These are phyloP conservation scores for Scaptomyza parva DNA, from an alignment of 2,888 invertebrate species.

Conservation along the genomic window DNA sequence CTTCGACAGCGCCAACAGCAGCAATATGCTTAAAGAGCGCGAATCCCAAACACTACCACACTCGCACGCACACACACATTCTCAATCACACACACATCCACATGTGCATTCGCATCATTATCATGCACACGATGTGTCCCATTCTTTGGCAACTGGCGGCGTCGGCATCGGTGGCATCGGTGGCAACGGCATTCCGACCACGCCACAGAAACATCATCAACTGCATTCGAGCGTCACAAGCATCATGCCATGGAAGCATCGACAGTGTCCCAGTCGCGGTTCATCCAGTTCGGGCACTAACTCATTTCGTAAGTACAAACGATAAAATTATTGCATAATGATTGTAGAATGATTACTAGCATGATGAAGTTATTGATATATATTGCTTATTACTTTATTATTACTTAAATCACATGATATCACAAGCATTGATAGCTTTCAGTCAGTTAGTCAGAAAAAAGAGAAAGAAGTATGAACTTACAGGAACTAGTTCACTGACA, in stretches of 20 bases:
- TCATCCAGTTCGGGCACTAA: slow-evolving; percentile 85
- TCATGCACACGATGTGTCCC: slow-evolving; percentile 62
- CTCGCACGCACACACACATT: slow-evolving; percentile 16
- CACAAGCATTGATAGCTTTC: too few relatives aligned
- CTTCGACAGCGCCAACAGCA: slow-evolving; percentile 77
- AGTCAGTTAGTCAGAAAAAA: too few relatives aligned
- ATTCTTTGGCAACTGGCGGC: slow-evolving; percentile 58
- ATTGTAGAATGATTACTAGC: background rate
- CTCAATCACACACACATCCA: slow-evolving; percentile 25
- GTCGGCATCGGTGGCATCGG: slow-evolving; percentile 33
- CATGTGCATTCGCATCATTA: slow-evolving; percentile 68
- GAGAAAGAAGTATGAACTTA: too few relatives aligned
- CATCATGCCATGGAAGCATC: slow-evolving; percentile 85
- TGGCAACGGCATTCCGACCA: slow-evolving; percentile 55
- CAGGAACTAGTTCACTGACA: too few relatives aligned
- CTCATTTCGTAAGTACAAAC: slow-evolving; percentile 83
- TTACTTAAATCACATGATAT: too few relatives aligned
- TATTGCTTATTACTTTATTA: too few relatives aligned
- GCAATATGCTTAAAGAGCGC: slow-evolving; percentile 76
- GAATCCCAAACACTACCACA: slow-evolving; percentile 67
- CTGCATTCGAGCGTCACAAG: slow-evolving; percentile 82
- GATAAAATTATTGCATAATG: background rate
- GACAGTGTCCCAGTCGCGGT: slow-evolving; percentile 84
- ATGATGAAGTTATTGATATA: too few relatives aligned
- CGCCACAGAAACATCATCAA: slow-evolving; percentile 81